Evolutionary conservation across 1,140 invertebrate species (phyloP), one percentile per base, ranked within the genome.

Genomic region (Ostrea edulis): DNA sequence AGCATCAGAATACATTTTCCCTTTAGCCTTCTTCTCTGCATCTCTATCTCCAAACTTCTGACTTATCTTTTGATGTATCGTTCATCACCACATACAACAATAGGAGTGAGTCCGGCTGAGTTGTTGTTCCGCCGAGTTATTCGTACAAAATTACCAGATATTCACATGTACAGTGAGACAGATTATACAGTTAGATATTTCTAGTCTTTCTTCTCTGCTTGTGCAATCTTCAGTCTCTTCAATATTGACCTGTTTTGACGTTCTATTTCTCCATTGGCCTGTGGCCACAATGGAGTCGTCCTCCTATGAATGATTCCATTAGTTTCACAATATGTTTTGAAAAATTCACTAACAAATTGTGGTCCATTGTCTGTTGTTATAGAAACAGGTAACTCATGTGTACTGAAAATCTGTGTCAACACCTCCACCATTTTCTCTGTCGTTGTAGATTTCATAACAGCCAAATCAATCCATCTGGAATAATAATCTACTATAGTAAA

Each of bases 241-340:
- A 91, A 9, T 7, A 93, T n/a, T 25, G 88, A 89, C 65, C 58
- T 54, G 84, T 90, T 92, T 22, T 89, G 77, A 53, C 91, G 52
- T 54, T 90, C 90, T 11, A 91, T 84, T 44, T 91, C 89, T 0
- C 91, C 88, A 85, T 93, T 93, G 20, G 82, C 87, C 54, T 91
- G 89, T 14, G 91, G 86, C 87, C 88, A 91, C 44, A 77, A 81
- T 11, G 89, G 83, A 12, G 90, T 91, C 0, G 53, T 77, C 44
- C 81, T 86, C 22, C 58, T 52, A 29, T 91, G 90, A 7, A 85
- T 29, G 11, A 90, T 89, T 22, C 85, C 82, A 81, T 83, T 65
- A 1, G 77, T 4, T 44, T 71, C 20, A n/a, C 25, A 44, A 22
- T 44, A 82, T 51, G 8, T 53, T 51, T 8, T 44, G 25, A 82